Conservation (phyloP, 2,113 vertebrate genomes). For the Oncorhynchus nerka region DNA sequence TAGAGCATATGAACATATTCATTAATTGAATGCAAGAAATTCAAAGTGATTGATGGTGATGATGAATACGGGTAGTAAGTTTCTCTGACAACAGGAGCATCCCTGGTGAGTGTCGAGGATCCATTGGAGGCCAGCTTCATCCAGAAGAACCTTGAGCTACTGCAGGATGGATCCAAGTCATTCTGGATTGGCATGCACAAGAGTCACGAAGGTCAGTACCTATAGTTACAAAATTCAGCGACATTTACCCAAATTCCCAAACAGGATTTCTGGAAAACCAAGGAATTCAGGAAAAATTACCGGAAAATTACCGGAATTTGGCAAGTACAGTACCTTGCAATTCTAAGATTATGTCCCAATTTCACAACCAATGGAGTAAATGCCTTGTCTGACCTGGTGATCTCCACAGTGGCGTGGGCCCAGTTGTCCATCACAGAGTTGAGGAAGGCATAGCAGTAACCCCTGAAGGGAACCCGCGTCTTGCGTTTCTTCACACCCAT, state of each 20-base stretch:
- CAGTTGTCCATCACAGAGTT: constrained; percentile 75
- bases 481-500: constrained; percentile 41
- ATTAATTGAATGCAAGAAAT: not conserved
- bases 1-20: not conserved
- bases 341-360: not conserved
- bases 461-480: constrained; percentile 89
- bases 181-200: constrained; percentile 93
- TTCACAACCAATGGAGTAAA: not conserved
- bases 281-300: not conserved
- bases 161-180: constrained; percentile 73
- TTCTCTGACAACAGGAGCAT: constrained; percentile 67
- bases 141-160: constrained; percentile 73
- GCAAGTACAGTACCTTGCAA: not conserved
- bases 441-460: constrained; percentile 85
- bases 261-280: no score
- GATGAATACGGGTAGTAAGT: not conserved
- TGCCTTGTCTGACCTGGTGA: no score
- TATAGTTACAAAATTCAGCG: not conserved
- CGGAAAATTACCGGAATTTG: no score
- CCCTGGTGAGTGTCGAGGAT: constrained; percentile 82
- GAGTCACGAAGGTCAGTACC: constrained; percentile 79
- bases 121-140: constrained; percentile 82
- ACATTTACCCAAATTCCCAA: not conserved
- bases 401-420: constrained; percentile 86
- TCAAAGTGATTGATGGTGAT: not conserved